Percentiles rank a stretch among this genome's conserved stretches.
phyloP scores from a whole-genome alignment of 2,797 vertebrate genomes.

The Premnoplex brunnescens region DNA sequence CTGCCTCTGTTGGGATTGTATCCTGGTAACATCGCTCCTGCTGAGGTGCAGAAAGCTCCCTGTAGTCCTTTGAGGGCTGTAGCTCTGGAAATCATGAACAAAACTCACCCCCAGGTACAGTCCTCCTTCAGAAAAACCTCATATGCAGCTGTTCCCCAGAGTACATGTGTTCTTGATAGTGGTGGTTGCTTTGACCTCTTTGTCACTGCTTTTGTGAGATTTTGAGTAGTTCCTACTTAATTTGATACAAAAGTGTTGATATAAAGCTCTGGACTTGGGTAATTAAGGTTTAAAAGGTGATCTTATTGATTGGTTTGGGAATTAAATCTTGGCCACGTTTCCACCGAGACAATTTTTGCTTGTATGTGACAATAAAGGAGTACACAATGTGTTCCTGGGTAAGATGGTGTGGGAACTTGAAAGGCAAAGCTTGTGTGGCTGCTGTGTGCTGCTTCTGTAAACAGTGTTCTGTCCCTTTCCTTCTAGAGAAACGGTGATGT shows the following conservation, averaged over 20 bases:
- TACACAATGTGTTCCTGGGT: neutral
- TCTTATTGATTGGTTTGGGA: neutral
- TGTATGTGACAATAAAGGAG: neutral
- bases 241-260: neutral
- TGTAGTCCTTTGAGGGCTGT: neutral
- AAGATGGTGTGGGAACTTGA: neutral
- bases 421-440: neutral
- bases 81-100: conserved; percentile 69
- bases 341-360: neutral
- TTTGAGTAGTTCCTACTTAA: neutral
- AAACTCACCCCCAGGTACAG: conserved; percentile 75
- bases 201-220: neutral
- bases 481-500: conserved; percentile 53
- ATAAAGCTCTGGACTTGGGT: fast-evolving
- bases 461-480: neutral
- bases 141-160: neutral
- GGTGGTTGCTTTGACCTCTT: neutral
- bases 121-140: neutral
- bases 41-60: neutral
- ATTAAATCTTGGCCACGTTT: neutral
- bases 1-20: conserved; percentile 48
- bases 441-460: neutral
- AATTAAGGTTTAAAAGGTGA: neutral
- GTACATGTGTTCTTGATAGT: neutral
- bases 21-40: conserved; percentile 27